phyloP scores from a whole-genome alignment of 2,888 invertebrate genomes.

The Macropis europaea region DNA sequence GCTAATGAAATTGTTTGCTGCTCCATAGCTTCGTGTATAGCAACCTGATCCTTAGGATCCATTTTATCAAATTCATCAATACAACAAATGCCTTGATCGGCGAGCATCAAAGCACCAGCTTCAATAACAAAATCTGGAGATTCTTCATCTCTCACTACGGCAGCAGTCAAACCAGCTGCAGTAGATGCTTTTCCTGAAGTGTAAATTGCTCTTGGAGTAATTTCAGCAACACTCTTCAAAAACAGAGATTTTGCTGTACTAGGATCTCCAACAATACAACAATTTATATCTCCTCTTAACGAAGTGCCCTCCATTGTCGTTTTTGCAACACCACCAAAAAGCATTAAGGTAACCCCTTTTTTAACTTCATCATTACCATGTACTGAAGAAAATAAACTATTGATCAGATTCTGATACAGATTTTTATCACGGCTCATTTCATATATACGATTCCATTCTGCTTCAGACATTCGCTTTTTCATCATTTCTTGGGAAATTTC shows the following conservation, averaged over 20 bases:
- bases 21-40: conserved; percentile 99
- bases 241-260: conserved; percentile 99
- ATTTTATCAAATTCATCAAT: conserved; percentile 99
- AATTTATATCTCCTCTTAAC: conserved; percentile 97
- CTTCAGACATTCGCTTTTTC: conserved; percentile 95
- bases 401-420: conserved; percentile 93
- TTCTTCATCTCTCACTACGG: conserved; percentile 98
- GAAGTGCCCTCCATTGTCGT: conserved; percentile 94
- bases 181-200: conserved; percentile 99
- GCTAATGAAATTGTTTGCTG: conserved; percentile 99
- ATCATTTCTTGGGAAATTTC: conserved; percentile 95
- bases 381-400: conserved; percentile 96
- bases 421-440: conserved; percentile 97
- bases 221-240: conserved; percentile 95
- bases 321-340: conserved; percentile 98
- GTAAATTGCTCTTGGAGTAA: conserved; percentile 97
- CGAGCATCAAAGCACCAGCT: conserved; percentile 99
- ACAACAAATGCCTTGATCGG: conserved; percentile 99
- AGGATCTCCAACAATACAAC: conserved; percentile 99
- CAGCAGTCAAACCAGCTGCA: conserved; percentile 99
- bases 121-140: conserved; percentile 99
- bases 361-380: conserved; percentile 99
- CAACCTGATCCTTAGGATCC: conserved; percentile 98
- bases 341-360: conserved; percentile 93
- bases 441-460: conserved; percentile 97